A percentile compares a stretch with the other conserved stretches of the same genome.
These are phyloP conservation scores for Syrphus vitripennis DNA, from an alignment of 2,888 invertebrate genomes.

Conservation along the genomic window DNA sequence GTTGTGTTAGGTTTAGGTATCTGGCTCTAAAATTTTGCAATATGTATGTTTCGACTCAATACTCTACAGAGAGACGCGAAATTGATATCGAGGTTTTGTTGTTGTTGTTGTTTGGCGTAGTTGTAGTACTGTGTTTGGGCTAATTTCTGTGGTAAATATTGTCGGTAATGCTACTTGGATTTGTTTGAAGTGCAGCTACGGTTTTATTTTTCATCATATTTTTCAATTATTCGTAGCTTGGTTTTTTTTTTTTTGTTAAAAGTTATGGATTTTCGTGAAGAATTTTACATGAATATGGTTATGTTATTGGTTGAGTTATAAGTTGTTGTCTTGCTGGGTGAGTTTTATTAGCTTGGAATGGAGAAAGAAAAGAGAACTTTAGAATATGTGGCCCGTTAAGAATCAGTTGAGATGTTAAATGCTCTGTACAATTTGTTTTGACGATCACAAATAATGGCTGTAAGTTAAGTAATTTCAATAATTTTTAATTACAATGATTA, in stretches of 20 bases:
- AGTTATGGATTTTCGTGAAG: constrained; percentile 54
- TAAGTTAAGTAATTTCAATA: too few relatives aligned
- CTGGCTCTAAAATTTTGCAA: constrained; percentile 37
- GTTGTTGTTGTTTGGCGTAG: constrained; percentile 16
- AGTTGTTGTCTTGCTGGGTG: constrained; percentile 21
- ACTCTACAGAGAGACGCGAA: constrained; percentile 5
- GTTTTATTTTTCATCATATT: neutral
- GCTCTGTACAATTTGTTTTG: too few relatives aligned
- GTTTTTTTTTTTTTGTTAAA: neutral
- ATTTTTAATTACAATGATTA: too few relatives aligned
- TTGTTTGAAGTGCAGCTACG: constrained; percentile 43
- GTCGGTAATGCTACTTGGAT: constrained; percentile 55
- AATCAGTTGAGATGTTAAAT: too few relatives aligned
- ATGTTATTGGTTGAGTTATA: constrained; percentile 16
- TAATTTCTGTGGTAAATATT: constrained; percentile 61
- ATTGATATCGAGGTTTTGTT: neutral
- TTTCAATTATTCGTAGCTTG: constrained; percentile 9
- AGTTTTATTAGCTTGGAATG: neutral
- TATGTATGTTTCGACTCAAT: neutral
- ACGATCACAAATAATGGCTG: too few relatives aligned
- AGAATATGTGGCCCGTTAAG: neutral
- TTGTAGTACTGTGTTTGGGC: constrained; percentile 26
- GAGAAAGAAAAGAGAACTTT: neutral
- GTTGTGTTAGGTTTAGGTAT: constrained; percentile 23
- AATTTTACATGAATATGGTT: neutral